Conservation (phyloP, 2,888 invertebrate genomes). For the Sinopyrophorus schimmeli region DNA sequence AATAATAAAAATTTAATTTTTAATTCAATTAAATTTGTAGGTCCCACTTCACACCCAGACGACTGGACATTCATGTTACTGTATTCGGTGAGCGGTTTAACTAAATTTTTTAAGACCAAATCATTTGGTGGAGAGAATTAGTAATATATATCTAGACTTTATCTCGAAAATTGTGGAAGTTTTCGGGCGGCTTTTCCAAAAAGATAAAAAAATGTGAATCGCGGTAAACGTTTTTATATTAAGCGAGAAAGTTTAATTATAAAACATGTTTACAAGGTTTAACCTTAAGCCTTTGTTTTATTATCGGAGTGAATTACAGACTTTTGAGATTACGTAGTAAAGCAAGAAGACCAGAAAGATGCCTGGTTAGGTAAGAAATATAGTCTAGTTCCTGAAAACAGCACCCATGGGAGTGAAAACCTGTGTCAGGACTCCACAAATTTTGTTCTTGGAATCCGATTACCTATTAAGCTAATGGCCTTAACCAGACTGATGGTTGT, state of each 20-base stretch:
- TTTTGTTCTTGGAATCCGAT: conserved; percentile 34
- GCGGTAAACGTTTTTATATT: not conserved
- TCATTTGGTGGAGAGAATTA: too few species aligned
- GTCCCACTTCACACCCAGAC: too few species aligned
- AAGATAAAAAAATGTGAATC: not conserved
- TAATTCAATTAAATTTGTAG: too few species aligned
- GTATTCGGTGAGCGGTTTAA: too few species aligned
- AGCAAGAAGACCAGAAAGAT: conserved; percentile 24
- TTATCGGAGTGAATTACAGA: conserved; percentile 21
- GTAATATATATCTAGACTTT: too few species aligned
- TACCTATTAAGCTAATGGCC: conserved; percentile 31
- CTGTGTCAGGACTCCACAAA: conserved; percentile 35
- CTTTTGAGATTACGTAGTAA: conserved; percentile 25
- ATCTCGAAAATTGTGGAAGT: too few species aligned
- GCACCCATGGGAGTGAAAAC: conserved; percentile 35
- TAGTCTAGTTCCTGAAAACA: conserved; percentile 30
- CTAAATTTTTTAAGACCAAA: too few species aligned
- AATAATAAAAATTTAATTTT: too few species aligned
- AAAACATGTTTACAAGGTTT: conserved; percentile 11
- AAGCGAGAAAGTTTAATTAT: conserved; percentile 1
- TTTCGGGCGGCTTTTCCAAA: conserved; percentile 1
- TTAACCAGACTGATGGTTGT: conserved; percentile 20
- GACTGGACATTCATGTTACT: too few species aligned
- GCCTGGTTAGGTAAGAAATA: conserved; percentile 31
- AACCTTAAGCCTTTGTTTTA: conserved; percentile 21